A percentile compares a stretch with the other conserved stretches of the same genome.
Evolutionary conservation across 1,140 invertebrate genomes (phyloP).

Genomic region (Calephelis virginiensis): DNA sequence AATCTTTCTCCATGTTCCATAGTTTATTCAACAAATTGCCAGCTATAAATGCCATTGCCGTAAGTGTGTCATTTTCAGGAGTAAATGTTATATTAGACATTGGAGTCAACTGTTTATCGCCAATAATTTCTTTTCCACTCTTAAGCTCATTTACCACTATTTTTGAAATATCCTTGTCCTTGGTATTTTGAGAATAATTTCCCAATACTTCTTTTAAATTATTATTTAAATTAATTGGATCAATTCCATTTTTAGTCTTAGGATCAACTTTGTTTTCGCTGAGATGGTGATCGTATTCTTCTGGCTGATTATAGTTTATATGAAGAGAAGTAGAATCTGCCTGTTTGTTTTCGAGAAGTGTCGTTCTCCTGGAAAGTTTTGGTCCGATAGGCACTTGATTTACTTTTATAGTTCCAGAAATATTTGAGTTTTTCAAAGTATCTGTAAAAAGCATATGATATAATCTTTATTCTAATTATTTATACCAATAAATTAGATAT

Average conservation of each 20-base stretch:
- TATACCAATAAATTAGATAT: too few relatives aligned
- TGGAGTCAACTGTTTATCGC: constrained; percentile 45
- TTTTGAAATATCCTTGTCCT: constrained; percentile 59
- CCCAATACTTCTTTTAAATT: constrained; percentile 41
- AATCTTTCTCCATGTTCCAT: constrained; percentile 64
- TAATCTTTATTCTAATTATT: neutral
- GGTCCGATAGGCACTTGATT: constrained; percentile 37
- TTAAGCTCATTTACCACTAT: constrained; percentile 64
- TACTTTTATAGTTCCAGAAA: constrained; percentile 49
- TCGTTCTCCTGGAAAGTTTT: constrained; percentile 41
- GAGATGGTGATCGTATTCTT: constrained; percentile 48
- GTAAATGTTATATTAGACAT: constrained; percentile 67
- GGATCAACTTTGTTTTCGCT: constrained; percentile 62
- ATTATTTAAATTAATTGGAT: constrained; percentile 24
- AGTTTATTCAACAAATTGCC: constrained; percentile 65
- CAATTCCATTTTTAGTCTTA: constrained; percentile 30
- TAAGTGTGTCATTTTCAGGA: constrained; percentile 66
- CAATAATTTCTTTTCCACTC: constrained; percentile 53
- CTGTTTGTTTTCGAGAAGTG: constrained; percentile 35
- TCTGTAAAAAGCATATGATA: constrained; percentile 41
- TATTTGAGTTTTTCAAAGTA: constrained; percentile 49
- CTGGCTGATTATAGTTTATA: constrained; percentile 51
- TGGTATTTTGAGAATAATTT: constrained; percentile 49
- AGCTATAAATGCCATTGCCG: constrained; percentile 66
- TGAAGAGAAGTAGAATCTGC: constrained; percentile 43